phyloP scores from a whole-genome alignment of 2,797 vertebrate genomes.

The Parauchenoglanis punctatus region DNA sequence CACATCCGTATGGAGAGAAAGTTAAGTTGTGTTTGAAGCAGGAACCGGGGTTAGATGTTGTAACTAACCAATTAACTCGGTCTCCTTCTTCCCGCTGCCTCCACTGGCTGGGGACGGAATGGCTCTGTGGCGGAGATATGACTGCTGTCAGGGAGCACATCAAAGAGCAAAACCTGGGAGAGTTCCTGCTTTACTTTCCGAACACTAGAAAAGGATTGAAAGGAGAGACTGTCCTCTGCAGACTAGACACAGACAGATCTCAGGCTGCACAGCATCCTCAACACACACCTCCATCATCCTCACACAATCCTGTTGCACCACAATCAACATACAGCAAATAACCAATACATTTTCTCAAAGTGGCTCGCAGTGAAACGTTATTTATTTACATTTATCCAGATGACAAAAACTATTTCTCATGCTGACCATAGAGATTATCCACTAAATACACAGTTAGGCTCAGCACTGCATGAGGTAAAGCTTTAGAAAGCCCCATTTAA shows the following conservation, averaged over 20 bases:
- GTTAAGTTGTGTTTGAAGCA: slow-evolving; percentile 62
- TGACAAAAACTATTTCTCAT: neutral
- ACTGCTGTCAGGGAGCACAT: slow-evolving; percentile 87
- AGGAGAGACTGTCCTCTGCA: slow-evolving; percentile 82
- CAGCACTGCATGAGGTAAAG: slow-evolving; percentile 24
- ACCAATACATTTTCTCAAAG: slow-evolving; percentile 21
- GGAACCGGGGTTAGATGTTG: slow-evolving; percentile 75
- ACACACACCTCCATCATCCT: slow-evolving; percentile 67
- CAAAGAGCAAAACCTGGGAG: slow-evolving; percentile 80
- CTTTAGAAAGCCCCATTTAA: slow-evolving; percentile 6
- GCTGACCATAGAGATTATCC: slow-evolving; percentile 11
- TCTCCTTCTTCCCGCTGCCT: slow-evolving; percentile 52
- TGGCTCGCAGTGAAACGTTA: slow-evolving; percentile 5
- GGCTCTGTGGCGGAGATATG: slow-evolving; percentile 78
- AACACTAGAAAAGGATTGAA: slow-evolving; percentile 83
- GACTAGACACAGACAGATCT: slow-evolving; percentile 78
- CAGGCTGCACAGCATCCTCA: slow-evolving; percentile 72
- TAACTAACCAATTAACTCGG: slow-evolving; percentile 83
- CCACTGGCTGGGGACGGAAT: slow-evolving; percentile 77
- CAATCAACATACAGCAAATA: slow-evolving; percentile 49
- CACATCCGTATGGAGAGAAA: slow-evolving; percentile 60
- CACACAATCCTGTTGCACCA: slow-evolving; percentile 65
- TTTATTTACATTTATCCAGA: neutral
- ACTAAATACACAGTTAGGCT: slow-evolving; percentile 35
- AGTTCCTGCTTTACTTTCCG: slow-evolving; percentile 83